These are phyloP conservation scores for Copidosoma aretas DNA, from an alignment of 2,888 invertebrate genomes.

Conservation along the genomic window DNA sequence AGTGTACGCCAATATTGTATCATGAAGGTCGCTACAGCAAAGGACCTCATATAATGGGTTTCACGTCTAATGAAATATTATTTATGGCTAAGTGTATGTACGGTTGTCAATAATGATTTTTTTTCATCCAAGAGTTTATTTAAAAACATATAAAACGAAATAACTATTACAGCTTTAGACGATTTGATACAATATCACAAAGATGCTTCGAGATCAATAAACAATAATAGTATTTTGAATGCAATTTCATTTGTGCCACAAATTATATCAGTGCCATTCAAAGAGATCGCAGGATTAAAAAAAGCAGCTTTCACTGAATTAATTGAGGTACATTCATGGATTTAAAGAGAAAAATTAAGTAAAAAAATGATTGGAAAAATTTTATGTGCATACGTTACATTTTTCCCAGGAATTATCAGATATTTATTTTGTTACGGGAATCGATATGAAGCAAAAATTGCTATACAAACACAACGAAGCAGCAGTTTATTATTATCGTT, in stretches of 20 bases:
- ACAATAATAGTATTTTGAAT: background rate
- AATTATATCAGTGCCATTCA: background rate
- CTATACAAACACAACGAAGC: constrained; percentile 31
- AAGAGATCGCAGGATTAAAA: background rate
- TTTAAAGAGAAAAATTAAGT: background rate
- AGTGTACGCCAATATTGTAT: constrained; percentile 61
- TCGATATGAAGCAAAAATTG: constrained; percentile 46
- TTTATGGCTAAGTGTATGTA: constrained; percentile 28
- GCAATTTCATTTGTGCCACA: background rate
- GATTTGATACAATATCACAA: background rate
- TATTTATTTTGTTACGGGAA: constrained; percentile 39
- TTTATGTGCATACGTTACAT: background rate
- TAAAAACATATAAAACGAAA: background rate
- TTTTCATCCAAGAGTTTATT: background rate
- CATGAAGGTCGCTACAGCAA: constrained; percentile 62
- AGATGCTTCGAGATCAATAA: background rate
- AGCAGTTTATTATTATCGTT: constrained; percentile 46
- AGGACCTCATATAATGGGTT: constrained; percentile 65
- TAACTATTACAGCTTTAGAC: background rate
- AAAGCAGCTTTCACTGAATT: background rate
- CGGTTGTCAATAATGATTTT: background rate
- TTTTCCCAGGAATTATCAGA: constrained; percentile 39
- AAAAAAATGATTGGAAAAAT: background rate
- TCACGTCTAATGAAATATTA: constrained; percentile 50
- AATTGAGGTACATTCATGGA: background rate